A percentile compares a stretch with the other conserved stretches of the same genome.
Evolutionary conservation across 2,797 vertebrate species (phyloP).

Genomic region (Thunnus albacares): DNA sequence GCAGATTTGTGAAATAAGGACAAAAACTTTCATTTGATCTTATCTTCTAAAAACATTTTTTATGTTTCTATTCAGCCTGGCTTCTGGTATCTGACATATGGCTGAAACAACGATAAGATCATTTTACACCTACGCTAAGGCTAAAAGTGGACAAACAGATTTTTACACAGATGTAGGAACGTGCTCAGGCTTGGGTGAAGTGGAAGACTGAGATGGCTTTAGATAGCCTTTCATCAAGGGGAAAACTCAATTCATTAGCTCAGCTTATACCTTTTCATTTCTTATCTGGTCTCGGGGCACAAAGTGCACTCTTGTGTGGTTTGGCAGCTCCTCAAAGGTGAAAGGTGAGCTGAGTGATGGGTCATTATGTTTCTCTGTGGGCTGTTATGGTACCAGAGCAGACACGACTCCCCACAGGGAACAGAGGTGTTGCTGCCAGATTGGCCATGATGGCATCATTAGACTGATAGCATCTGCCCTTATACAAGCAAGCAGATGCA

Average conservation of each 20-base stretch:
- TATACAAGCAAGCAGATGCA: conserved; percentile 26
- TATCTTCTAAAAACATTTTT: background rate
- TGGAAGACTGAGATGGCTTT: conserved; percentile 47
- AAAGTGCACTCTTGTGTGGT: conserved; percentile 60
- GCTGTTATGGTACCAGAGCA: conserved; percentile 43
- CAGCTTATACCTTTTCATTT: conserved; percentile 62
- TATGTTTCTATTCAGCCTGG: background rate
- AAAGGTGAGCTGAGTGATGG: conserved; percentile 74
- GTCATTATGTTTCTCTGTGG: conserved; percentile 55
- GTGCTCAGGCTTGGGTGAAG: conserved; percentile 46
- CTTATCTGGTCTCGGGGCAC: conserved; percentile 68
- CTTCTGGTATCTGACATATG: conserved; percentile 3
- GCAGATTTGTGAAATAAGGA: background rate
- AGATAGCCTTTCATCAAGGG: conserved; percentile 57
- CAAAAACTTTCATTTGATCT: background rate
- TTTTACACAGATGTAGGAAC: conserved; percentile 24
- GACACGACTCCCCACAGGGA: conserved; percentile 51
- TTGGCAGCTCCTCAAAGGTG: conserved; percentile 66
- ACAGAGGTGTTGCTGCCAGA: conserved; percentile 54
- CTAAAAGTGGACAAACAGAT: conserved; percentile 14
- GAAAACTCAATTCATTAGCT: conserved; percentile 62
- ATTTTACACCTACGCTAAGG: background rate
- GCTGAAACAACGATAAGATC: background rate
- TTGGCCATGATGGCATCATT: conserved; percentile 61
- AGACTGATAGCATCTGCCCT: conserved; percentile 62